These are phyloP conservation scores for Malacoctenus gilli DNA, from an alignment of 2,797 vertebrate species.

Conservation along the genomic window DNA sequence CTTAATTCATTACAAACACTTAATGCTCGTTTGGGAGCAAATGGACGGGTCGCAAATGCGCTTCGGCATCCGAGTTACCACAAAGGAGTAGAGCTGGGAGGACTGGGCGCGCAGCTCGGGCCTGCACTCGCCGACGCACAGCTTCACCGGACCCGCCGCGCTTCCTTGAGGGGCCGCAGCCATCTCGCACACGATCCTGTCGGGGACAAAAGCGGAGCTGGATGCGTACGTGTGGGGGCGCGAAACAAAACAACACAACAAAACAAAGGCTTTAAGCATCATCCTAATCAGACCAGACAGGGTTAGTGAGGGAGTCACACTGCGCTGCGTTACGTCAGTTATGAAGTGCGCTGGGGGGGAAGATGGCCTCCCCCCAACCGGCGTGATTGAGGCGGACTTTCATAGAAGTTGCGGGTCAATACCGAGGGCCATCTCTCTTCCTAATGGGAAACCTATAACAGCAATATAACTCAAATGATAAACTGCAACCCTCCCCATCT, in stretches of 20 bases:
- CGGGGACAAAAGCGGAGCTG: too few relatives aligned
- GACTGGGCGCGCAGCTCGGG: constrained; percentile 91
- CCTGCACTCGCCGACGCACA: constrained; percentile 93
- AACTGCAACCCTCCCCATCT: constrained; percentile 64
- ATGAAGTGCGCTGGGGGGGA: constrained; percentile 18
- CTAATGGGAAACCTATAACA: constrained; percentile 80
- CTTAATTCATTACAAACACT: background rate
- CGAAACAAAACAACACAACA: constrained; percentile 16
- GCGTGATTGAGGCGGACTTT: constrained; percentile 74
- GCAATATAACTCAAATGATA: constrained; percentile 78
- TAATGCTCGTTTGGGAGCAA: constrained; percentile 11
- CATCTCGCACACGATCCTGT: constrained; percentile 97
- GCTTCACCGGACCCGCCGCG: constrained; percentile 87
- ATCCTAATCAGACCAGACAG: too few relatives aligned
- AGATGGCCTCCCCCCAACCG: constrained; percentile 45
- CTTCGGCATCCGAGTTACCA: constrained; percentile 80
- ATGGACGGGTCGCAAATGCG: background rate
- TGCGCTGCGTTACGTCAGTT: constrained; percentile 45
- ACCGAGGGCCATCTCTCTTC: constrained; percentile 73
- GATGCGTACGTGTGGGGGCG: too few relatives aligned
- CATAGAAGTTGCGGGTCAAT: constrained; percentile 77
- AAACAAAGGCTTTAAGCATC: too few relatives aligned
- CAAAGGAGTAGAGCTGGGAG: constrained; percentile 89
- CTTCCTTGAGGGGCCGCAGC: constrained; percentile 81
- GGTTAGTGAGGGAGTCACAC: constrained; percentile 19